Conservation (phyloP, 1,140 invertebrate genomes). For the Diprion similis region DNA sequence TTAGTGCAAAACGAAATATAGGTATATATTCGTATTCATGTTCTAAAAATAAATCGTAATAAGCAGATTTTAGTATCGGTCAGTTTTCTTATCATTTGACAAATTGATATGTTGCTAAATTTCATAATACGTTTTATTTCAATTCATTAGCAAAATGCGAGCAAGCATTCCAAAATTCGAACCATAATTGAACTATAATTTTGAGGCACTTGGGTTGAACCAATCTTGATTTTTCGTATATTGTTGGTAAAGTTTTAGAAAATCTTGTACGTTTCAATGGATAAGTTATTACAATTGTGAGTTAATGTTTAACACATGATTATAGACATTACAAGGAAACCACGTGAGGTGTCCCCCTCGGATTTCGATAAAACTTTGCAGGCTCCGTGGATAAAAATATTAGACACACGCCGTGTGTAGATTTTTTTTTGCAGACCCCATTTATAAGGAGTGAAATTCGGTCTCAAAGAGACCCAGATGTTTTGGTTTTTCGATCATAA, state of each 20-base stretch:
- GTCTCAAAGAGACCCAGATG: neutral
- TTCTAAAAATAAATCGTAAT: neutral
- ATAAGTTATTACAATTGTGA: too few species aligned
- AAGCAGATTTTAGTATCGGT: conserved; percentile 17
- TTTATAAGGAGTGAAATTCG: neutral
- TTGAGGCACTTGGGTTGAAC: too few species aligned
- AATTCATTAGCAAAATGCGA: too few species aligned
- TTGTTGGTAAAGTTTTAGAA: too few species aligned
- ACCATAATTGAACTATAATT: neutral
- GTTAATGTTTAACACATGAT: neutral
- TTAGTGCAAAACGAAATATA: neutral
- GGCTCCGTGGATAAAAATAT: neutral
- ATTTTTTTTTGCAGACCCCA: neutral
- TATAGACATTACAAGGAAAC: neutral
- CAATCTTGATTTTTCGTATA: too few species aligned
- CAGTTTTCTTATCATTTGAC: neutral
- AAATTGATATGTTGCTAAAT: too few species aligned
- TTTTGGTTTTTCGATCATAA: neutral
- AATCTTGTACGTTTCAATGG: too few species aligned
- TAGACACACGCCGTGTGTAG: neutral
- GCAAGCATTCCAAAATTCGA: too few species aligned
- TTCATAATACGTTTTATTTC: too few species aligned
- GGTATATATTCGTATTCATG: neutral
- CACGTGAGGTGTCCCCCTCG: neutral
- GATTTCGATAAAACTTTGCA: neutral